Evolutionary conservation across 2,113 vertebrate genomes (phyloP).

Genomic region (Heliornis fulica): DNA sequence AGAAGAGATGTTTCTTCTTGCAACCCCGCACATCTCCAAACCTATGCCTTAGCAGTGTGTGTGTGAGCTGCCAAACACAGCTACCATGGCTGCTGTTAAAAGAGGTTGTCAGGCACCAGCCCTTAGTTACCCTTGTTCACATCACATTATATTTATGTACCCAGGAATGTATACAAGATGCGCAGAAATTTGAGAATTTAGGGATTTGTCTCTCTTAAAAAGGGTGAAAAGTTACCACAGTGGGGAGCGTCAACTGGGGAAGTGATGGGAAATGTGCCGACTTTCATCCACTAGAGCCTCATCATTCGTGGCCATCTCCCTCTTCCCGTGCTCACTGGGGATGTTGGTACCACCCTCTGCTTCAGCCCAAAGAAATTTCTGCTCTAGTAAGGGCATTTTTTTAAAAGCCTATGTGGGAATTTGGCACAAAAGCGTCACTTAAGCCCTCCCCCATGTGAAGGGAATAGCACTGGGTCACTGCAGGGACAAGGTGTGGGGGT

Average conservation of each 20-base stretch:
- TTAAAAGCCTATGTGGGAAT: not conserved
- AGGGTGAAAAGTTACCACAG: rapidly evolving
- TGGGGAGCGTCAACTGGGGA: not conserved
- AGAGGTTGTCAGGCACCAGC: not conserved
- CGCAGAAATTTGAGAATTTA: not conserved
- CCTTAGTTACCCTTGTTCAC: rapidly evolving
- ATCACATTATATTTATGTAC: too few relatives aligned
- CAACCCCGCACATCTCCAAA: rapidly evolving
- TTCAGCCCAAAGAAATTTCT: not conserved
- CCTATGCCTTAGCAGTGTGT: rapidly evolving
- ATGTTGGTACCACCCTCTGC: not conserved
- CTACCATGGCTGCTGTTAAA: rapidly evolving
- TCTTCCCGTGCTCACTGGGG: rapidly evolving
- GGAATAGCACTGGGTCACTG: rapidly evolving
- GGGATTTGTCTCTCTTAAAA: not conserved
- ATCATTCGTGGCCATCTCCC: not conserved
- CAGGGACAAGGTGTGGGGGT: too few relatives aligned
- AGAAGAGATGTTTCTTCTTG: not conserved
- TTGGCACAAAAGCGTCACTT: not conserved
- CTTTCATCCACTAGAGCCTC: not conserved
- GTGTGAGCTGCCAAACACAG: not conserved
- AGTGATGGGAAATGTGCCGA: not conserved
- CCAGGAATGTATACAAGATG: not conserved
- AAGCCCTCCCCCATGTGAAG: not conserved
- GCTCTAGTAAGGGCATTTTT: not conserved